Conservation (phyloP, 64 coral and sea anemone species). For the Porites lutea region DNA sequence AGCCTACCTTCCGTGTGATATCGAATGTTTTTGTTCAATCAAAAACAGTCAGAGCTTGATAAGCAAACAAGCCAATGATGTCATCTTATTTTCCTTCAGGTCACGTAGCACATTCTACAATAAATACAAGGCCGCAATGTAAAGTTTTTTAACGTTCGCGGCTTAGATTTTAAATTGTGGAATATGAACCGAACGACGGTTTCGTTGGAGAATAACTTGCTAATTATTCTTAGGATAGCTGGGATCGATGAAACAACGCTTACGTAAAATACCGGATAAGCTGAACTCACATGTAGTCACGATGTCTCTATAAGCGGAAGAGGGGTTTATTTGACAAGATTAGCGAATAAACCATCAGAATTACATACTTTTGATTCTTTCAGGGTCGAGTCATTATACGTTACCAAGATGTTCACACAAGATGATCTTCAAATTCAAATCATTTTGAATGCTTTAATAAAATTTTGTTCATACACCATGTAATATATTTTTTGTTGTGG, state of each 20-base stretch:
- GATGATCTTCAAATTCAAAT: neutral
- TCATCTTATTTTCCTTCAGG: neutral
- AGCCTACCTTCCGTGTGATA: no score
- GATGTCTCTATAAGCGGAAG: constrained; percentile 21
- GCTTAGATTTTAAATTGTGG: neutral
- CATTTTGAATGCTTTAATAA: neutral
- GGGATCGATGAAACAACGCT: neutral
- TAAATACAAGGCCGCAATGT: neutral
- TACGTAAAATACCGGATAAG: constrained; percentile 29
- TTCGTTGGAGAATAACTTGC: neutral
- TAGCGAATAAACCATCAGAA: neutral
- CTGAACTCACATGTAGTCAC: neutral
- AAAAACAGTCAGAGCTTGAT: neutral
- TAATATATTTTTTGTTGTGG: neutral
- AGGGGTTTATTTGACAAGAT: constrained; percentile 34
- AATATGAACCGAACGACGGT: neutral
- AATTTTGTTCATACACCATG: neutral
- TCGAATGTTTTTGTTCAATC: neutral
- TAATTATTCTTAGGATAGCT: neutral
- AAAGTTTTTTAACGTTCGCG: neutral
- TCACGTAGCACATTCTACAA: neutral
- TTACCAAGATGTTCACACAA: neutral
- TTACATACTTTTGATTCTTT: constrained; percentile 26
- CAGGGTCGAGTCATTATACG: neutral
- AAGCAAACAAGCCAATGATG: constrained; percentile 37